Evolutionary conservation across 1,140 invertebrate genomes (phyloP), one percentile per base, ranked within the genome.

Genomic region (Eufriesea mexicana): DNA sequence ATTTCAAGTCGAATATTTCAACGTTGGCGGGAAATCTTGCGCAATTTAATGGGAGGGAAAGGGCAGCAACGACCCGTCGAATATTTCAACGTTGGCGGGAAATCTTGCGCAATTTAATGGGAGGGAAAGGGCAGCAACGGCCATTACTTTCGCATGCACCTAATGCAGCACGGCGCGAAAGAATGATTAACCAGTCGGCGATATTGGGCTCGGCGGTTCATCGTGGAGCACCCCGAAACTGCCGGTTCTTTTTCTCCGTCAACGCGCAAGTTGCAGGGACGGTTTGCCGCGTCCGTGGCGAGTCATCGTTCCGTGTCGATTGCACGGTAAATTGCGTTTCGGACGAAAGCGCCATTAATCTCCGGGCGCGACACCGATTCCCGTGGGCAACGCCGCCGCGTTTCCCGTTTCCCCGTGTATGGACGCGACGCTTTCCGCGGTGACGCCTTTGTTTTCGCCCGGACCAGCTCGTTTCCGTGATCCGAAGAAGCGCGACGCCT

Each of bases 321-420:
- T 76, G 74, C 83, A 78, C 72, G 75, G 85, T 85, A 87, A 88
- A 88, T 88, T 88, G 78, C 86, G 77, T 88, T 88, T 88, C 84
- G 79, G 75, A 74, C 79, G 79, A 84, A 74, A 85, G 83, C 61
- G 75, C 86, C 86, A 88, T 88, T 88, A 85, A 87, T 88, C 86
- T 88, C 83, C 18, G 18, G 18, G 49, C 42, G 73, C 68, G 82
- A 84, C 75, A 78, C 66, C 80, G 74, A 78, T 83, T 83, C 80
- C 80, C 80, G 62, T 59, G 80, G 80, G 79, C 18, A 47, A 14
- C 9, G 62, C 28, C 47, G 35, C 67, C 57, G 55, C 57, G 74
- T 79, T 83, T 79, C 81, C 73, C 81, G 66, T 78, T 59, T 35
- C 59, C n/a, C 45, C 47, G 18, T 73, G 42, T 54, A 66, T 28